These are phyloP conservation scores for Desmophyllum pertusum DNA, from an alignment of 92 coral and sea anemone genomes.

Conservation along the genomic window DNA sequence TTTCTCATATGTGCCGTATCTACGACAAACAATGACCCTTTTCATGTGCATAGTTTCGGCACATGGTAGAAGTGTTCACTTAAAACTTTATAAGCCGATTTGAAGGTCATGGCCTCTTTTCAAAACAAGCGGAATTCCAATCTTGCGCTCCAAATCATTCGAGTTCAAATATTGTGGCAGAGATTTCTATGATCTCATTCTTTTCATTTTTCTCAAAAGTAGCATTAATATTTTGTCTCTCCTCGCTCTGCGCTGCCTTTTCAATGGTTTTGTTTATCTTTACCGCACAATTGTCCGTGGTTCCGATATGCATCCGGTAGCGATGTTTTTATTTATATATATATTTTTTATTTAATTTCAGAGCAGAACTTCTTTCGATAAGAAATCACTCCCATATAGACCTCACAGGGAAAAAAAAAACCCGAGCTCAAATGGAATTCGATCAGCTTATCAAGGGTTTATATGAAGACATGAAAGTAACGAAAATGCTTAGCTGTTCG, in stretches of 20 bases:
- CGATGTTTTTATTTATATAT: not conserved
- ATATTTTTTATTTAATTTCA: not conserved
- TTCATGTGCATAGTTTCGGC: not conserved
- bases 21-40: not conserved
- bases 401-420: not conserved
- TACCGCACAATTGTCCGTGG: not conserved
- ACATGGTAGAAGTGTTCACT: no score
- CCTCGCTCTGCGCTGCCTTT: not conserved
- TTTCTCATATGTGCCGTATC: not conserved
- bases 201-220: not conserved
- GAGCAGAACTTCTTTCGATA: not conserved
- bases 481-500: not conserved
- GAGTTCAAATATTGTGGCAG: not conserved
- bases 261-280: conserved; percentile 11
- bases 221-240: not conserved
- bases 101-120: not conserved
- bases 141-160: not conserved
- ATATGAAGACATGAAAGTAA: not conserved
- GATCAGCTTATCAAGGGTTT: not conserved
- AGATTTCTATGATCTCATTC: not conserved
- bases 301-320: conserved; percentile 22
- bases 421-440: not conserved
- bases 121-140: not conserved
- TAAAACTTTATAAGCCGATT: no score
- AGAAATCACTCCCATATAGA: not conserved